Percentiles rank a stretch among this genome's conserved stretches.
Conservation (phyloP, 2,888 invertebrate species). For the Marronus borbonicus region DNA sequence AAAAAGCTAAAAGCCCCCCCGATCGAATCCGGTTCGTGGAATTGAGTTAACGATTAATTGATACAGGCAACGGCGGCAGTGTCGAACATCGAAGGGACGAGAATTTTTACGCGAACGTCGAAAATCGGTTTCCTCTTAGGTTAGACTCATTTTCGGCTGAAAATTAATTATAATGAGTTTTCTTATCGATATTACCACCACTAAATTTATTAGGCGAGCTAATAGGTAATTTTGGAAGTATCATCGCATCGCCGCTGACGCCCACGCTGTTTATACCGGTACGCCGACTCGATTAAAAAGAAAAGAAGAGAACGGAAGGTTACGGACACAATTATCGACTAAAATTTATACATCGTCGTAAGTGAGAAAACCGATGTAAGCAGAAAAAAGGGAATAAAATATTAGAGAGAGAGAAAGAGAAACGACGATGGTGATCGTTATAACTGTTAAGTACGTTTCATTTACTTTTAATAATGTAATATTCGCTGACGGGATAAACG, state of each 20-base stretch:
- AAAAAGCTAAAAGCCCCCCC: no score
- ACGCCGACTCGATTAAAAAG: background rate
- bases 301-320: background rate
- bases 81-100: background rate
- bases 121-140: background rate
- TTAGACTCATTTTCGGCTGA: background rate
- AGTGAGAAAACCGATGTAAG: background rate
- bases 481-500: background rate
- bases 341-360: background rate
- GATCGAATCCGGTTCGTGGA: conserved; percentile 22
- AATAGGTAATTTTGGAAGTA: conserved; percentile 43
- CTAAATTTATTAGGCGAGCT: conserved; percentile 37
- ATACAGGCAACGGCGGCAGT: background rate
- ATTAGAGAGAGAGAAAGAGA: background rate
- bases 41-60: conserved; percentile 38
- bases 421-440: background rate
- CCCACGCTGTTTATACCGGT: background rate
- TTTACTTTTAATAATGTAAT: conserved; percentile 1
- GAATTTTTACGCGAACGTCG: background rate
- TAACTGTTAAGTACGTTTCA: background rate
- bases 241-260: background rate
- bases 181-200: conserved; percentile 44
- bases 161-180: conserved; percentile 44
- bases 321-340: background rate
- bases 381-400: background rate